Evolutionary conservation across 2,113 vertebrate species (phyloP), one percentile per base, ranked within the genome.

Genomic region (Charadrius vociferus): DNA sequence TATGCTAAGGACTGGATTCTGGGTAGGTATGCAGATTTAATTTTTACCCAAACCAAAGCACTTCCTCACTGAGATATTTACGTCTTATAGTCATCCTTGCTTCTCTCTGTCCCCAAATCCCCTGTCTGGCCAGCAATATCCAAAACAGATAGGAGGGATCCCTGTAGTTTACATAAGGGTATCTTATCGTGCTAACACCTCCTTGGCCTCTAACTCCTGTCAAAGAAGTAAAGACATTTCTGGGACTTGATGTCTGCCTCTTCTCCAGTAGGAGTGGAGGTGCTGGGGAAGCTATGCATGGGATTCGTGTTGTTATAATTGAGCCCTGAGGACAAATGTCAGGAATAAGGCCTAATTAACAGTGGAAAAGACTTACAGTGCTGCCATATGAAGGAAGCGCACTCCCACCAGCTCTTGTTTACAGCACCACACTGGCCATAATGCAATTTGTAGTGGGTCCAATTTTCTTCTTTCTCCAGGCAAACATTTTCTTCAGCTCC

Each of bases 401-500:
- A 50, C 53, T 67, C 73, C 82, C 65, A 92, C 10, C 61, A 86
- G 71, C 71, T 86, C 63, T 45, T 3, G 0, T 78, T 98, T 97
- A 99, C 81, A 99, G 93, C 71, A 98, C 98, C 90, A 98, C 98
- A 8, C 97, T 99, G 62, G 98, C 98, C n/a, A 98, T 97, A 53
- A 98, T 98, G 41, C 98, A 98, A 85, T 98, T 98, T 77, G 98
- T 98, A 24, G 98, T 37, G 0, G 97, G 98, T 72, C 95, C 93
- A 14, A 98, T 97, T 71, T 97, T 98, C 74, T 98, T 98, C 59
- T 81, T 98, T 23, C 58, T 97, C 95, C 99, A 98, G 67, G 97
- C 93, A 82, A 98, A 98, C 98, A 98, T 98, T 90, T 98, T 99
- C 79, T 98, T 98, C 34, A 99, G 95, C 91, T 99, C 98, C 1